Evolutionary conservation across 2,888 invertebrate genomes (phyloP).

Genomic region (Serripes groenlandicus): DNA sequence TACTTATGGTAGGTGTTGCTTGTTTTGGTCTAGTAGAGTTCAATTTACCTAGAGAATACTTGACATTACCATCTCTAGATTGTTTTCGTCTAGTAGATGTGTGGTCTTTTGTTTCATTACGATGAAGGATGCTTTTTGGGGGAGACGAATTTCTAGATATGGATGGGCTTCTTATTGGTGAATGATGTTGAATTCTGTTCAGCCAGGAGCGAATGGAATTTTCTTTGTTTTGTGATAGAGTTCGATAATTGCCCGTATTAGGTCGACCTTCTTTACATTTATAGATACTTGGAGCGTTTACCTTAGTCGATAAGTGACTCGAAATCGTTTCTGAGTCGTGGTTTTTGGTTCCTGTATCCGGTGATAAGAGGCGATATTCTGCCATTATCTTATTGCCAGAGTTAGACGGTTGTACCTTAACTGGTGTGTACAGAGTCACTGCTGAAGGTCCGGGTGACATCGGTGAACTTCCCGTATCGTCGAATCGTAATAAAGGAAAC

Average conservation of each 20-base stretch:
- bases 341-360: neutral
- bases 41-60: neutral
- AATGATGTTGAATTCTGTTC: neutral
- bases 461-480: conserved; percentile 4
- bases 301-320: neutral
- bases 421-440: neutral
- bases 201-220: conserved; percentile 4
- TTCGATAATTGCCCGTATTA: neutral
- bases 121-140: neutral
- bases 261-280: neutral
- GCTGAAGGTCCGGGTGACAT: neutral
- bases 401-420: neutral
- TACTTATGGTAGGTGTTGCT: neutral
- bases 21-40: neutral
- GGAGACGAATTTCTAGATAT: no score
- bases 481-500: neutral
- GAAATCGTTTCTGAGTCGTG: neutral
- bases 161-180: neutral
- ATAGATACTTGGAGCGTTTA: neutral
- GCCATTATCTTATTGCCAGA: conserved; percentile 7
- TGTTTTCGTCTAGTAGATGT: neutral
- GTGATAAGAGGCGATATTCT: conserved; percentile 3
- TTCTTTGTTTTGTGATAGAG: neutral
- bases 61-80: neutral
- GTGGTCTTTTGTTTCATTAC: neutral